Evolutionary conservation across 2,797 vertebrate species (phyloP).

Genomic region (Lepus townsendii): DNA sequence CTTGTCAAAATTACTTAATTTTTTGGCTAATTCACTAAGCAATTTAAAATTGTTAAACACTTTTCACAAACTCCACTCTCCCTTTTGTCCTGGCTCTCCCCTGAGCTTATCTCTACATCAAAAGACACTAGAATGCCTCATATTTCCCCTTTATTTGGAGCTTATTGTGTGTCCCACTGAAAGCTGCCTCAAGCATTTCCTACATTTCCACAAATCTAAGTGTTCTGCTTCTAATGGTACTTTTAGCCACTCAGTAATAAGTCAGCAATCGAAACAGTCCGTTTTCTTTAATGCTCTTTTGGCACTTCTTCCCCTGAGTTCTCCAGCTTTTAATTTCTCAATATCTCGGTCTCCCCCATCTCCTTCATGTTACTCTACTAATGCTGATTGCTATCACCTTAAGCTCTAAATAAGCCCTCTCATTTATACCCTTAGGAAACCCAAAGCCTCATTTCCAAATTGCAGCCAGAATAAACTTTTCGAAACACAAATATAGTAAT

Average conservation of each 20-base stretch:
- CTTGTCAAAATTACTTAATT: neutral
- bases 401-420: neutral
- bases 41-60: neutral
- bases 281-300: neutral
- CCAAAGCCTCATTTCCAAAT: neutral
- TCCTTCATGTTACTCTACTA: neutral
- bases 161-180: neutral
- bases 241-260: neutral
- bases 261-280: neutral
- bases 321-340: neutral
- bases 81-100: neutral
- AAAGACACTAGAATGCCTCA: neutral
- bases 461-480: neutral
- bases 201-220: neutral
- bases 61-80: slow-evolving; percentile 2
- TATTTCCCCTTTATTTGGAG: neutral
- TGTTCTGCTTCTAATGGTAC: neutral
- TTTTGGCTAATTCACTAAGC: neutral
- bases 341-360: neutral
- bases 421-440: neutral
- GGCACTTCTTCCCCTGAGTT: neutral
- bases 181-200: neutral
- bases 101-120: neutral
- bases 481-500: neutral
- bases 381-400: neutral